Conservation (phyloP, 2,888 invertebrate genomes). For the Ormyrus thymus region DNA sequence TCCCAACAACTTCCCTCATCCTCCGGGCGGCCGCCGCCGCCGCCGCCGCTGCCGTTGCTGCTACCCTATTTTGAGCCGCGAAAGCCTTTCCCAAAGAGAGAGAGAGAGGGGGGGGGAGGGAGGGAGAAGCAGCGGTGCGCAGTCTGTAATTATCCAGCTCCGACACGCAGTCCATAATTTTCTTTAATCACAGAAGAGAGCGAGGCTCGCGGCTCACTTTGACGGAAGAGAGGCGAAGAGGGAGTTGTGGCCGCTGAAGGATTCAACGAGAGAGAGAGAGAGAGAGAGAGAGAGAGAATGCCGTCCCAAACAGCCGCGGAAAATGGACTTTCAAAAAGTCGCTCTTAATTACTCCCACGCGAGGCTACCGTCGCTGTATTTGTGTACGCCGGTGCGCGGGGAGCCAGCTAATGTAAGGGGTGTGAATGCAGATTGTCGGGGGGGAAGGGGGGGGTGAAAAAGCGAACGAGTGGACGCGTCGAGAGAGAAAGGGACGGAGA, state of each 20-base stretch:
- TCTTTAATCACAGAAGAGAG: constrained; percentile 72
- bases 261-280: constrained; percentile 3
- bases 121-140: background rate
- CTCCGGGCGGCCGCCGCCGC: background rate
- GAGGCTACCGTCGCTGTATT: background rate
- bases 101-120: background rate
- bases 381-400: background rate
- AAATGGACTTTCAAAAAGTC: constrained; percentile 47
- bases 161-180: constrained; percentile 68
- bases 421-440: background rate
- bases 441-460: background rate
- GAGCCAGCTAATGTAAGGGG: background rate
- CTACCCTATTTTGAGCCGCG: no score
- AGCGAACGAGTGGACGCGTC: no score
- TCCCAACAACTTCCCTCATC: constrained; percentile 29
- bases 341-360: background rate
- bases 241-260: background rate
- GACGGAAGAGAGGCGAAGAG: constrained; percentile 55
- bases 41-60: background rate
- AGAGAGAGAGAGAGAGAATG: constrained; percentile 7
- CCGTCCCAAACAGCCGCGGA: background rate
- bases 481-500: no score
- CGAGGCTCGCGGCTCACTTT: constrained; percentile 62
- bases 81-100: no score
- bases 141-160: constrained; percentile 70